These are phyloP conservation scores for Colletes gigas DNA, from an alignment of 1,140 invertebrate species.

Conservation along the genomic window DNA sequence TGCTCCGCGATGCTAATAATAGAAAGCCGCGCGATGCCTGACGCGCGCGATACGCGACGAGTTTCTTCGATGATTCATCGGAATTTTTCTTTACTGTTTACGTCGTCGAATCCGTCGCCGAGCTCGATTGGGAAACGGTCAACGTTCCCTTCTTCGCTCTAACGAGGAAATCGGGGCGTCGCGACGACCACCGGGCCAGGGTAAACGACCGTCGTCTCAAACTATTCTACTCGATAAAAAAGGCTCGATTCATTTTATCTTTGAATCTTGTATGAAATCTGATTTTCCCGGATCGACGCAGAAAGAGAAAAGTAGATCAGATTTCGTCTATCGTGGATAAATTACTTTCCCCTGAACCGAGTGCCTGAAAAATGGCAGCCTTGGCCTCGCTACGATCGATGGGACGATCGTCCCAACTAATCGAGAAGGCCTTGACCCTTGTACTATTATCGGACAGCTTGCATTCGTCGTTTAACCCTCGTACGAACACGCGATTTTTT, in stretches of 20 bases:
- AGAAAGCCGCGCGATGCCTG: conserved; percentile 8
- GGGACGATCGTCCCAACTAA: neutral
- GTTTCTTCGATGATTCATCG: conserved; percentile 27
- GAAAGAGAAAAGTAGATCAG: too few relatives aligned
- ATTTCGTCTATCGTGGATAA: too few relatives aligned
- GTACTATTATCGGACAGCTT: neutral
- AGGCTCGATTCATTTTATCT: too few relatives aligned
- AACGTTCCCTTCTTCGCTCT: neutral
- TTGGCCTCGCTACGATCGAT: neutral
- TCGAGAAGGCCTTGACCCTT: neutral
- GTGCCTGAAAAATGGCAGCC: neutral
- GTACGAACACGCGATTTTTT: too few relatives aligned
- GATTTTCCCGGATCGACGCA: too few relatives aligned
- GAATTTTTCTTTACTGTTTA: conserved; percentile 42
- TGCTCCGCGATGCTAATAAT: conserved; percentile 30
- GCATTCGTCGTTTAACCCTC: too few relatives aligned
- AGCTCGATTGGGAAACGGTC: neutral
- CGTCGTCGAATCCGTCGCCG: neutral
- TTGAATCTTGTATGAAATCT: too few relatives aligned
- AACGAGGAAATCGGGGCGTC: too few relatives aligned
- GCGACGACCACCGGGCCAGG: too few relatives aligned
- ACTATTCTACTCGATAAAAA: too few relatives aligned
- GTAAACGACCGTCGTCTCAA: too few relatives aligned
- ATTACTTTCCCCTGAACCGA: too few relatives aligned
- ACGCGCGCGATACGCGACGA: neutral